Evolutionary conservation across 64 coral and sea anemone species (phyloP), one percentile per base, ranked within the genome.

Genomic region (Pachyseris speciosa): DNA sequence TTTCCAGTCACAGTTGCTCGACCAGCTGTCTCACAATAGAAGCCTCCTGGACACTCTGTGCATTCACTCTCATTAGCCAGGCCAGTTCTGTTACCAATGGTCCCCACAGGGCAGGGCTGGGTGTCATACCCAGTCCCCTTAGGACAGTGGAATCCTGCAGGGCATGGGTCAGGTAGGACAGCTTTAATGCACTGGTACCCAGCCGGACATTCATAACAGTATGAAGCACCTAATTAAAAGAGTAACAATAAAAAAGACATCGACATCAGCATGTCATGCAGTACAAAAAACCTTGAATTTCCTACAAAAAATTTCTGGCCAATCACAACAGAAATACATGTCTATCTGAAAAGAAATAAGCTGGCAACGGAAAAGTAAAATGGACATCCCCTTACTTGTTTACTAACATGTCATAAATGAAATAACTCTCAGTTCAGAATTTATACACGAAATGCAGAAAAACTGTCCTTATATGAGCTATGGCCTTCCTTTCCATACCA

Each of bases 41-140:
- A 72, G 2, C 97, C 97, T 17, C 93, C 90, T 31, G 97, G 84
- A 64, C 97, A 99, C 2, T 78, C 50, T 17, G 94, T 92, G 70
- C 97, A 99, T 33, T 99, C 75, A 15, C 66, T 57, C 47, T 86
- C 37, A 34, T 36, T 64, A 16, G 85, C 86, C 22, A 99, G 90
- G 31, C 93, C 94, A 69, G 72, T 60, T 22, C 78, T 72, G 11
- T 91, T 84, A 72, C 96, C 96, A 86, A 87, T 95, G 22, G 80
- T 99, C 2, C 96, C 96, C 15, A 93, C 90, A 74, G 96, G 96
- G 74, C 96, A 99, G 7, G 96, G 96, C 40, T 85, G 64, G 9
- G 58, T 83, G 39, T 99, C 90, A 59, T 86, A 99, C 5, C 97
- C 97, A 59, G 94, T 92, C 13, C 86, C 90, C 27, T 65, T 60